These are phyloP conservation scores for Lepus oiostolus DNA, from an alignment of 2,797 vertebrate species.

Conservation along the genomic window DNA sequence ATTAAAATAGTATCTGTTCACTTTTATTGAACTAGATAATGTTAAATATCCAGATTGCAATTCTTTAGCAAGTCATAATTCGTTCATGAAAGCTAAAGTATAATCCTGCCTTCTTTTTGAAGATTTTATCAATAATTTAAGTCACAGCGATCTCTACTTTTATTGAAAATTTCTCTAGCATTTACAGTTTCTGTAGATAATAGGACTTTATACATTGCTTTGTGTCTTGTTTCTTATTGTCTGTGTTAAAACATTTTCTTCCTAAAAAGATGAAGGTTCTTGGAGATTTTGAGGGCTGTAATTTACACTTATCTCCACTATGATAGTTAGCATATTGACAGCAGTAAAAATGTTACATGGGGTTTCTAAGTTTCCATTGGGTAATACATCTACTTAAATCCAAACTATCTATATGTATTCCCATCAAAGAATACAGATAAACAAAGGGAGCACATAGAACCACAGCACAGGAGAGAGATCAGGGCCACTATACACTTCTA, in stretches of 20 bases:
- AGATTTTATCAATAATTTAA: slow-evolving; percentile 71
- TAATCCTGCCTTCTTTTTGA: slow-evolving; percentile 38
- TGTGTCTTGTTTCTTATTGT: slow-evolving; percentile 52
- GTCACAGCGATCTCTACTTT: slow-evolving; percentile 26
- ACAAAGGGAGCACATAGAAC: background rate
- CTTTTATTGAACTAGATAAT: slow-evolving; percentile 49
- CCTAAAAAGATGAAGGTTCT: slow-evolving; percentile 44
- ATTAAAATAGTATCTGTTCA: slow-evolving; percentile 46
- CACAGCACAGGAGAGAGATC: background rate
- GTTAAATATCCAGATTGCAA: slow-evolving; percentile 40
- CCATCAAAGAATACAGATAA: background rate
- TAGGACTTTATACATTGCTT: slow-evolving; percentile 51
- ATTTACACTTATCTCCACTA: background rate
- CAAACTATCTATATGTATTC: background rate
- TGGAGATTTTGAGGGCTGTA: slow-evolving; percentile 36
- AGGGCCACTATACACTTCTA: background rate
- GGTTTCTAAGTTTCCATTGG: background rate
- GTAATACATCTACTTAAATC: background rate
- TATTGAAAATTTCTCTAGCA: slow-evolving; percentile 54
- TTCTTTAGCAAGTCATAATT: slow-evolving; percentile 51
- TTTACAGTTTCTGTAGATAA: slow-evolving; percentile 53
- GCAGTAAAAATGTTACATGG: slow-evolving; percentile 14
- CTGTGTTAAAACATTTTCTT: slow-evolving; percentile 67
- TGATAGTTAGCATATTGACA: slow-evolving; percentile 27
- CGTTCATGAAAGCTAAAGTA: slow-evolving; percentile 52